Conservation (phyloP, 2,888 invertebrate genomes). For the Meganola albula region DNA sequence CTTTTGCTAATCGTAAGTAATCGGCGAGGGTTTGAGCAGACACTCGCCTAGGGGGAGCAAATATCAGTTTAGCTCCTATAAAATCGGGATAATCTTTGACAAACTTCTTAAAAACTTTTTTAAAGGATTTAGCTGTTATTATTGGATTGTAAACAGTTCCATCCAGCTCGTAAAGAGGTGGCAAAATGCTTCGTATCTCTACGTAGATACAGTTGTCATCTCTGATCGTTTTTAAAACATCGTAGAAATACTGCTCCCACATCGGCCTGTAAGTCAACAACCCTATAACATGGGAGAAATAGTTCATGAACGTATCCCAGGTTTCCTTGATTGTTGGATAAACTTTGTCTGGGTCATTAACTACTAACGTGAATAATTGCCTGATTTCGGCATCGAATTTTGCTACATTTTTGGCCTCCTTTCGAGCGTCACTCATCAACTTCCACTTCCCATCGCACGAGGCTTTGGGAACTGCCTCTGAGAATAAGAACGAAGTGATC, state of each 20-base stretch:
- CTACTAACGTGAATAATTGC: conserved; percentile 75
- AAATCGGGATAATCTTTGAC: conserved; percentile 79
- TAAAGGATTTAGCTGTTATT: conserved; percentile 78
- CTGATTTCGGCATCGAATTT: conserved; percentile 73
- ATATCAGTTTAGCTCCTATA: conserved; percentile 82
- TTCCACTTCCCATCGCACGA: conserved; percentile 59
- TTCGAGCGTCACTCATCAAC: conserved; percentile 61
- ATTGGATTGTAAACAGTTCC: conserved; percentile 74
- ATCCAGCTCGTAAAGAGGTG: conserved; percentile 81
- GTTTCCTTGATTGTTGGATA: conserved; percentile 75
- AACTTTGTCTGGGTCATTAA: conserved; percentile 55
- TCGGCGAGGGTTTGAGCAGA: conserved; percentile 45
- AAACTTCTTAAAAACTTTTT: conserved; percentile 77
- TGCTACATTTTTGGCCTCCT: conserved; percentile 46
- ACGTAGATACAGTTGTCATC: conserved; percentile 84
- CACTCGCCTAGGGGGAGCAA: conserved; percentile 78
- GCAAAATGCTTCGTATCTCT: conserved; percentile 82
- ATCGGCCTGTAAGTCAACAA: conserved; percentile 80
- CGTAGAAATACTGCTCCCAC: conserved; percentile 82
- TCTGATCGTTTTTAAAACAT: conserved; percentile 78
- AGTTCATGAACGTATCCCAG: conserved; percentile 77
- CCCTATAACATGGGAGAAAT: conserved; percentile 73
- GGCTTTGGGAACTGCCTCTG: conserved; percentile 33
- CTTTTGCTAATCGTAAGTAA: conserved; percentile 58
- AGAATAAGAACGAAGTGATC: conserved; percentile 40